Evolutionary conservation across 35 echinoderm and acorn worm genomes (phyloP).

Genomic region (Ptychodera flava): DNA sequence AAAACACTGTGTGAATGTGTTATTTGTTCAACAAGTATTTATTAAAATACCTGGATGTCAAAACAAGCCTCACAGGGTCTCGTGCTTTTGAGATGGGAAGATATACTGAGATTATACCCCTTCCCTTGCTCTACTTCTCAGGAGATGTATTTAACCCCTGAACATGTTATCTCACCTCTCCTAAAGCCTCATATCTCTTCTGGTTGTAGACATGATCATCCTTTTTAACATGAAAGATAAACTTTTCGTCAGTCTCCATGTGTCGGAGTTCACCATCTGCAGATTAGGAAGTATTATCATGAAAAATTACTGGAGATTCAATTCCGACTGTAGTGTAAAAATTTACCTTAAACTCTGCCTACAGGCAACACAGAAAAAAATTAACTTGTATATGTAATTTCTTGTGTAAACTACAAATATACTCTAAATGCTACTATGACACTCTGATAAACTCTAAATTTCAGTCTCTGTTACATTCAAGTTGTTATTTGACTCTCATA

Average conservation of each 20-base stretch:
- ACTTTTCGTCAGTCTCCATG: conserved; percentile 50
- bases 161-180: too few species aligned
- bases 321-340: neutral
- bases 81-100: too few species aligned
- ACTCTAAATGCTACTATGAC: neutral
- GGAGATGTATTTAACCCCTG: too few species aligned
- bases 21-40: too few species aligned
- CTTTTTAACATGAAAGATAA: conserved; percentile 63
- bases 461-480: too few species aligned
- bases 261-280: conserved; percentile 78
- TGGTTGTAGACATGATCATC: conserved; percentile 63
- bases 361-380: neutral
- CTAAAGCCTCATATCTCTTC: conserved; percentile 77
- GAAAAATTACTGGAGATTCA: neutral
- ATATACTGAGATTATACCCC: too few species aligned
- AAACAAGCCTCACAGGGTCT: too few species aligned
- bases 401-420: neutral
- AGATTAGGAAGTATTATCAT: neutral
- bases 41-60: too few species aligned
- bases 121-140: too few species aligned
- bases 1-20: too few species aligned
- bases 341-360: neutral
- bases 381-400: neutral
- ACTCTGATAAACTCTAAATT: neutral
- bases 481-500: too few species aligned